A percentile compares a stretch with the other conserved stretches of the same genome.
Conservation (phyloP, 2,888 invertebrate genomes). For the Galeopsomyia nigrocyanea region DNA sequence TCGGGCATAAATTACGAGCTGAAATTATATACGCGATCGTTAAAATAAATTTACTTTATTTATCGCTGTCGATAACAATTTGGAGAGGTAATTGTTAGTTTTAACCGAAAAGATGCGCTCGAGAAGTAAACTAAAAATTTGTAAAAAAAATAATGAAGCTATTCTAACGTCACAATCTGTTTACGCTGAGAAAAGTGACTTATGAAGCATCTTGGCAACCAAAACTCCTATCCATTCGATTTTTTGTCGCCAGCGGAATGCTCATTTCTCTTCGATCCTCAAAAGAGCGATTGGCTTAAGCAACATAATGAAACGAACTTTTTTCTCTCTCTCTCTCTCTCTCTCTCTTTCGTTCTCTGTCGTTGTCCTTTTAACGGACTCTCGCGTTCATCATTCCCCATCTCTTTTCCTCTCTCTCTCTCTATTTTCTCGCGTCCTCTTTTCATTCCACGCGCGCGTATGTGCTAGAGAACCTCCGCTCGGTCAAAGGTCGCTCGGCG, state of each 20-base stretch:
- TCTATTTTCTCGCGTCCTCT: constrained; percentile 8
- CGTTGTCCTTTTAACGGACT: constrained; percentile 38
- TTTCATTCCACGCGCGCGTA: constrained; percentile 7
- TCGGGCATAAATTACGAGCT: no score
- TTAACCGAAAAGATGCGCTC: no score
- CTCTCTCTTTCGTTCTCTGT: constrained; percentile 27
- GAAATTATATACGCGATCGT: no score
- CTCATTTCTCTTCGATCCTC: constrained; percentile 42
- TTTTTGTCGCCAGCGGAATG: background rate
- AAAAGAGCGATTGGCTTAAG: constrained; percentile 29
- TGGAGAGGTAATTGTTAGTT: no score
- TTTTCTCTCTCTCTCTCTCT: constrained; percentile 30
- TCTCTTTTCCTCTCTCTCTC: constrained; percentile 25
- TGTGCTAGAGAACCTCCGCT: background rate
- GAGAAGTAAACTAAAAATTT: no score
- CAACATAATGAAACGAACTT: constrained; percentile 35
- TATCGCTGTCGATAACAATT: no score
- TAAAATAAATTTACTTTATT: no score
- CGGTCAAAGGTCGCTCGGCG: constrained; percentile 37
- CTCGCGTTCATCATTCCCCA: constrained; percentile 37
- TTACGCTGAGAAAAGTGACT: no score
- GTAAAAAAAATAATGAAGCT: no score
- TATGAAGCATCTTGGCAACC: no score
- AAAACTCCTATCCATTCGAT: no score
- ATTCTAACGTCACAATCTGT: no score